Conservation (phyloP, 1,140 invertebrate genomes). For the Carposina sasakii region DNA sequence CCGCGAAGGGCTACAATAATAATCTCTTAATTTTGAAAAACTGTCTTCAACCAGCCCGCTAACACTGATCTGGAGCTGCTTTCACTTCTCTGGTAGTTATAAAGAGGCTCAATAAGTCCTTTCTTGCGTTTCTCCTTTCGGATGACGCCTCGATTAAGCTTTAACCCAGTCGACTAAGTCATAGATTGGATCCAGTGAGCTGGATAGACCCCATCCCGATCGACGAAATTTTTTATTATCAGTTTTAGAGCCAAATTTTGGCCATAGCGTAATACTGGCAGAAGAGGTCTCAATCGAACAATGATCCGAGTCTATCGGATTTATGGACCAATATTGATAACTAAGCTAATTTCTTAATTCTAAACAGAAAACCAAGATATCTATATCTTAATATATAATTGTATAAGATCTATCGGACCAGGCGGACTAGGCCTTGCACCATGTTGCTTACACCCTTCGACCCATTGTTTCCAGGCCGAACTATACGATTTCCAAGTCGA, state of each 20-base stretch:
- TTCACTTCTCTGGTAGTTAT: slow-evolving; percentile 24
- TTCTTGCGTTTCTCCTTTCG: not conserved
- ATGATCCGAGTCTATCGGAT: slow-evolving; percentile 1
- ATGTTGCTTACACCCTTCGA: slow-evolving; percentile 14
- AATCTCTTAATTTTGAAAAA: slow-evolving; percentile 15
- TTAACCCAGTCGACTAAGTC: slow-evolving; percentile 6
- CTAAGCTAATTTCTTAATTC: slow-evolving; percentile 1
- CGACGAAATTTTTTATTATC: slow-evolving; percentile 23
- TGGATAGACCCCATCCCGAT: slow-evolving; percentile 31
- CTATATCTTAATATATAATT: not conserved
- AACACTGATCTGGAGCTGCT: slow-evolving; percentile 30
- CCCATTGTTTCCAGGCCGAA: slow-evolving; percentile 20
- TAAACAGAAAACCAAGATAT: not conserved
- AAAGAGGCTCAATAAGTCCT: slow-evolving; percentile 3
- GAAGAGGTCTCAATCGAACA: slow-evolving; percentile 4
- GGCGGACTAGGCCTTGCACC: not conserved
- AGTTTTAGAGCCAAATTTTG: slow-evolving; percentile 36
- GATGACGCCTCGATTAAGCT: slow-evolving; percentile 1
- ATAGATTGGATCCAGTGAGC: not conserved
- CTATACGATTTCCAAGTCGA: slow-evolving; percentile 22
- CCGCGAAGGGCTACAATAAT: slow-evolving; percentile 22
- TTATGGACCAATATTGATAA: slow-evolving; percentile 6
- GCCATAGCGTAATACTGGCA: slow-evolving; percentile 33
- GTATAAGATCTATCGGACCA: no score
- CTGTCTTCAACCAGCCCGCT: slow-evolving; percentile 31